Percentiles rank a stretch among this genome's conserved stretches.
Conservation (phyloP, 1,140 invertebrate species). For the Penaeus japonicus region DNA sequence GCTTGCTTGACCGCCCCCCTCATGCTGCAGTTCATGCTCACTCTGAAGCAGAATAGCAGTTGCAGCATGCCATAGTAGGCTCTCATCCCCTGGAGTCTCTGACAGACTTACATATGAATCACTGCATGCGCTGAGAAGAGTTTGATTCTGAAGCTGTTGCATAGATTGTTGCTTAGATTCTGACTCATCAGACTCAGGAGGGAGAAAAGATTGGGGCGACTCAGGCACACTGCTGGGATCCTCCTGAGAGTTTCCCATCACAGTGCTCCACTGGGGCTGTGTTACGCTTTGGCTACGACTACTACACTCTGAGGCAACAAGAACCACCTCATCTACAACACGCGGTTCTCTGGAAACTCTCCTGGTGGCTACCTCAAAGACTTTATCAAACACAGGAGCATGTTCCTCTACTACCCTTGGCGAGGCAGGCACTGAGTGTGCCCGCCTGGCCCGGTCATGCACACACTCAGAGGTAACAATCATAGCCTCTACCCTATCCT, state of each 20-base stretch:
- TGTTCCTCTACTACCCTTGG: slow-evolving; percentile 20
- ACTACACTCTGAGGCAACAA: slow-evolving; percentile 20
- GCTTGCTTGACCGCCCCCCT: not conserved
- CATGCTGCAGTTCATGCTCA: not conserved
- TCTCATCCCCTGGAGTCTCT: not conserved
- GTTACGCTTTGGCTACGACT: not conserved
- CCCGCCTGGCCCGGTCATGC: slow-evolving; percentile 43
- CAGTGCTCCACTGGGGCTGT: no score
- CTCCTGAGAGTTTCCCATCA: not conserved
- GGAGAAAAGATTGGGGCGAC: slow-evolving; percentile 11
- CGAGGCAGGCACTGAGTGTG: slow-evolving; percentile 53
- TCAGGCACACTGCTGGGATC: not conserved
- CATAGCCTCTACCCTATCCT: slow-evolving; percentile 57
- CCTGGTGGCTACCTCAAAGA: not conserved
- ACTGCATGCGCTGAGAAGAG: slow-evolving; percentile 7
- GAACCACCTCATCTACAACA: slow-evolving; percentile 4
- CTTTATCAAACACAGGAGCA: slow-evolving; percentile 23
- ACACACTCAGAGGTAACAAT: slow-evolving; percentile 52
- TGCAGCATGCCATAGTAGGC: not conserved
- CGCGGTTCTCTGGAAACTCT: slow-evolving; percentile 11
- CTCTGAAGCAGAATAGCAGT: no score
- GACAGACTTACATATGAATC: not conserved
- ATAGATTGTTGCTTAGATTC: not conserved
- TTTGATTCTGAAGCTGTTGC: not conserved
- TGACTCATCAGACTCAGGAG: not conserved